Percentiles rank a stretch among this genome's conserved stretches.
Evolutionary conservation across 1,140 invertebrate species (phyloP).

Genomic region (Aleiodes sp.): DNA sequence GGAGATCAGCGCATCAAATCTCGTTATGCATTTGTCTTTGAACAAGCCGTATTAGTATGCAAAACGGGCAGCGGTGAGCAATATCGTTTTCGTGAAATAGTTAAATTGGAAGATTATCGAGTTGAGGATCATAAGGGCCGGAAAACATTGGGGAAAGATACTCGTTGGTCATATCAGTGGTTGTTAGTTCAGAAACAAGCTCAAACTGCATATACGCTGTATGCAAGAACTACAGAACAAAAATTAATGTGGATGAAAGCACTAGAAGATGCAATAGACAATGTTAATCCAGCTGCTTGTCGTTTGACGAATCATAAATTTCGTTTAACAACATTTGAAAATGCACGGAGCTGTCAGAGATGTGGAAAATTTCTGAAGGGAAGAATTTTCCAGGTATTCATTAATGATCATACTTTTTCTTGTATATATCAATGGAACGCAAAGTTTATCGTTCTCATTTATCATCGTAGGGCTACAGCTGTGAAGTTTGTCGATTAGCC

Average conservation of each 20-base stretch:
- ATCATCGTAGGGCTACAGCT: slow-evolving; percentile 77
- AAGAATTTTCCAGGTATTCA: slow-evolving; percentile 79
- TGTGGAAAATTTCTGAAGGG: slow-evolving; percentile 92
- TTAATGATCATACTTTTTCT: slow-evolving; percentile 35
- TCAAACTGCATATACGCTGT: slow-evolving; percentile 87
- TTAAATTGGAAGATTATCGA: slow-evolving; percentile 85
- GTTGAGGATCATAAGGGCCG: slow-evolving; percentile 80
- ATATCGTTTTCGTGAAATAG: slow-evolving; percentile 89
- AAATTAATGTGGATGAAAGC: slow-evolving; percentile 93
- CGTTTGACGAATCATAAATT: slow-evolving; percentile 87
- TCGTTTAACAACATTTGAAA: slow-evolving; percentile 86
- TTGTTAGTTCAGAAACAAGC: slow-evolving; percentile 84
- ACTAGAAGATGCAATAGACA: slow-evolving; percentile 92
- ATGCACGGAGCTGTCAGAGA: slow-evolving; percentile 80
- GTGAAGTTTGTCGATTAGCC: slow-evolving; percentile 76
- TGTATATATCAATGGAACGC: neutral
- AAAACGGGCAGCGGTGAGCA: slow-evolving; percentile 90
- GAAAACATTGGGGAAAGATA: slow-evolving; percentile 72
- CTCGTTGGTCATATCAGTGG: slow-evolving; percentile 84
- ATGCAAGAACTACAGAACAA: slow-evolving; percentile 87
- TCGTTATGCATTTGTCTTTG: slow-evolving; percentile 96
- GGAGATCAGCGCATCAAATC: slow-evolving; percentile 86
- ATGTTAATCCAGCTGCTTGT: slow-evolving; percentile 83
- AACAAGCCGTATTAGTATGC: slow-evolving; percentile 95
- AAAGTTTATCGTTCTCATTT: neutral